Conservation (phyloP, 1,140 invertebrate genomes). For the Acromyrmex echinatior region DNA sequence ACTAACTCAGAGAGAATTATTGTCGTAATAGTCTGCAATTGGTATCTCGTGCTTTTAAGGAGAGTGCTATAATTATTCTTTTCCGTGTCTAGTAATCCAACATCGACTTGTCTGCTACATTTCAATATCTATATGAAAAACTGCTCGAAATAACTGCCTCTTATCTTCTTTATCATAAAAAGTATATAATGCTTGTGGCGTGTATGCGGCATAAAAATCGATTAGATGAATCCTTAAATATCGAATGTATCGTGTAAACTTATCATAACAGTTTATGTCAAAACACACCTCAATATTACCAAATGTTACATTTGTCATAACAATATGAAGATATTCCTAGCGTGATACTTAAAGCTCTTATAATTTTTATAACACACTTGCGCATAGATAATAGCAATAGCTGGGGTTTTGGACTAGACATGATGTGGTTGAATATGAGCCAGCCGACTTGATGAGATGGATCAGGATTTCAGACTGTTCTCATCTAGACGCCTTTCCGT, state of each 20-base stretch:
- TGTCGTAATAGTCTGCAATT: constrained; percentile 78
- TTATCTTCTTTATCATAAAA: constrained; percentile 14
- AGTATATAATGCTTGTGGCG: constrained; percentile 63
- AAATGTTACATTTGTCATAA: constrained; percentile 67
- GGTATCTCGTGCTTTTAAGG: constrained; percentile 67
- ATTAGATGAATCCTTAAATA: constrained; percentile 54
- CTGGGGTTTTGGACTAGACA: constrained; percentile 85
- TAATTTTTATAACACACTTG: constrained; percentile 83
- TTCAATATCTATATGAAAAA: constrained; percentile 81
- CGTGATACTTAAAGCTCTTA: constrained; percentile 85
- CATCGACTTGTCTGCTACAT: constrained; percentile 76
- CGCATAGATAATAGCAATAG: constrained; percentile 82
- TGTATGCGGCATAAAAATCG: constrained; percentile 62
- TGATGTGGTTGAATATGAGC: constrained; percentile 85
- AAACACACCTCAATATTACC: constrained; percentile 63
- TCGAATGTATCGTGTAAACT: constrained; percentile 66
- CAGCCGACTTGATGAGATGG: constrained; percentile 81
- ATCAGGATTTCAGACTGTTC: constrained; percentile 88
- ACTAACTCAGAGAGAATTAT: constrained; percentile 82
- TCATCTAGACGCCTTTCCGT: constrained; percentile 92
- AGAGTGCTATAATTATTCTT: constrained; percentile 61
- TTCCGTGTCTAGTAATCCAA: constrained; percentile 26
- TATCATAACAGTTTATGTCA: constrained; percentile 69
- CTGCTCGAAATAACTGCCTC: constrained; percentile 53
- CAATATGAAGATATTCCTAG: constrained; percentile 78